A percentile compares a stretch with the other conserved stretches of the same genome.
phyloP scores from a whole-genome alignment of 2,113 vertebrate species.

The Harpagus bidentatus region DNA sequence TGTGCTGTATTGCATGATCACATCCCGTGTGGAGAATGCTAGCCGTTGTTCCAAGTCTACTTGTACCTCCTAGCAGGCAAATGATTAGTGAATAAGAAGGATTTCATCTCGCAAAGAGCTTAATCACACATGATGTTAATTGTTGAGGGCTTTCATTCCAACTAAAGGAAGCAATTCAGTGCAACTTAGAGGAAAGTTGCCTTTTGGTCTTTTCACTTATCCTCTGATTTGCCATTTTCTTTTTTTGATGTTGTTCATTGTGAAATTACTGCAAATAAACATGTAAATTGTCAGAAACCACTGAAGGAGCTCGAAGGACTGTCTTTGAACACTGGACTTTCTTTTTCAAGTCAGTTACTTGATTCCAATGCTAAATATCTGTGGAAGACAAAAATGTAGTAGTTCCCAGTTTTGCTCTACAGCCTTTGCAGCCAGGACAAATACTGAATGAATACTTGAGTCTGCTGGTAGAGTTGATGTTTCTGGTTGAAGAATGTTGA shows the following conservation, averaged over 20 bases:
- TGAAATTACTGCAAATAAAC: neutral
- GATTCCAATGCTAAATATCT: neutral
- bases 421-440: neutral
- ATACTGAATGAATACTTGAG: neutral
- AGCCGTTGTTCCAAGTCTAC: fast-evolving
- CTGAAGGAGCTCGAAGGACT: neutral
- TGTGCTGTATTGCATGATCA: neutral
- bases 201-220: neutral
- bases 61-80: neutral
- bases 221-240: neutral
- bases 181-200: neutral
- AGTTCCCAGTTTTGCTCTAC: neutral
- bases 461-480: neutral
- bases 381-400: neutral
- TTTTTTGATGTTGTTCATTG: neutral
- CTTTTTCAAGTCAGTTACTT: neutral
- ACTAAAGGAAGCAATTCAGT: neutral
- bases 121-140: neutral
- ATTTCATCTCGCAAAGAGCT: neutral
- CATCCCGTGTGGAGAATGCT: neutral
- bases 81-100: neutral
- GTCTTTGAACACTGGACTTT: neutral
- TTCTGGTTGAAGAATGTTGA: neutral
- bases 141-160: neutral
- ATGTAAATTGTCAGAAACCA: neutral